phyloP scores from a whole-genome alignment of 1,140 invertebrate genomes.

The Epicauta chinensis region DNA sequence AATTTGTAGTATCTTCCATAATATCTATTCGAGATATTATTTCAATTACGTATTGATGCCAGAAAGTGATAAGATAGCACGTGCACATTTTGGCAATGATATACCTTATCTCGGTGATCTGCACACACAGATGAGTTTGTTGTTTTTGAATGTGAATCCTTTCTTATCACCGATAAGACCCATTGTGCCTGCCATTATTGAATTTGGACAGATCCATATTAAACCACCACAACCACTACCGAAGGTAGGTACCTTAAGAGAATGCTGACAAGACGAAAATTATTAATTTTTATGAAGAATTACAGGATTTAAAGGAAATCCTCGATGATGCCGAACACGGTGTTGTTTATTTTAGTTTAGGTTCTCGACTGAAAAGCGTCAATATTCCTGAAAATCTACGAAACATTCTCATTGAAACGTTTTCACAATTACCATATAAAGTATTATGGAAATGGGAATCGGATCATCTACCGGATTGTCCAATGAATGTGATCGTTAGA shows the following conservation, averaged over 20 bases:
- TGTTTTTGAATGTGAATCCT: conserved; percentile 47
- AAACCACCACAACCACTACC: conserved; percentile 40
- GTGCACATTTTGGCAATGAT: conserved; percentile 41
- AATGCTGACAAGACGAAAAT: too few relatives aligned
- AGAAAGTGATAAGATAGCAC: conserved; percentile 34
- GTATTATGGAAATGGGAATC: conserved; percentile 49
- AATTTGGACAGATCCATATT: conserved; percentile 46
- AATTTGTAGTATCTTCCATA: conserved; percentile 22
- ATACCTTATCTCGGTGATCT: conserved; percentile 45
- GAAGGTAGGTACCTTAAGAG: too few relatives aligned
- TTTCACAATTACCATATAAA: conserved; percentile 45
- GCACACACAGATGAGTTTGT: conserved; percentile 44
- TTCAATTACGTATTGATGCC: conserved; percentile 25
- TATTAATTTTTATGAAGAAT: conserved; percentile 18
- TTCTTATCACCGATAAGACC: conserved; percentile 43
- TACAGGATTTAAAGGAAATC: conserved; percentile 36
- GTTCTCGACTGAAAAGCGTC: conserved; percentile 43
- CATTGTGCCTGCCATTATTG: conserved; percentile 43
- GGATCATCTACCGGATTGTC: conserved; percentile 48
- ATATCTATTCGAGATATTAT: conserved; percentile 27
- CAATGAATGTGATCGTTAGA: conserved; percentile 53
- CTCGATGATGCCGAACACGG: conserved; percentile 41
- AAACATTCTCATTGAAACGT: conserved; percentile 41
- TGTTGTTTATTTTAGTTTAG: conserved; percentile 49
- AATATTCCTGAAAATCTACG: conserved; percentile 39